Conservation (phyloP, 1,140 invertebrate genomes). For the Brachionus koreanus region DNA sequence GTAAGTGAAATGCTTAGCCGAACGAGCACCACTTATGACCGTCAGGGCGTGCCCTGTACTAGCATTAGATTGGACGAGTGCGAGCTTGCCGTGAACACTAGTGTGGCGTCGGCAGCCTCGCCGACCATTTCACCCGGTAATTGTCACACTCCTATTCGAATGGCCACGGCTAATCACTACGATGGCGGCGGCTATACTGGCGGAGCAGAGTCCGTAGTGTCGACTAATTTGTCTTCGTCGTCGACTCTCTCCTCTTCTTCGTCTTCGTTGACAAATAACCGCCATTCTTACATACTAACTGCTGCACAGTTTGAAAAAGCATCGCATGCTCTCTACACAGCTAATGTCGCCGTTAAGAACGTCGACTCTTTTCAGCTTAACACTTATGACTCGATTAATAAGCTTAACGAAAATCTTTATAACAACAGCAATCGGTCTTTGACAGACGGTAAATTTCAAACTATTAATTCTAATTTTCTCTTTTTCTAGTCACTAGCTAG, state of each 20-base stretch:
- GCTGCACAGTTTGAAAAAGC: background rate
- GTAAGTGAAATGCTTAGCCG: background rate
- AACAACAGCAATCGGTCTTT: constrained; percentile 31
- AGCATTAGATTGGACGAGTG: background rate
- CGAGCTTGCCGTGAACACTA: background rate
- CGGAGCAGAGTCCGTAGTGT: constrained; percentile 12
- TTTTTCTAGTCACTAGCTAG: no score
- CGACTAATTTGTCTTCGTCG: constrained; percentile 22
- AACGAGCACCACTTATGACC: background rate
- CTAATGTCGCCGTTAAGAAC: background rate
- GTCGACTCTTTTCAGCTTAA: background rate
- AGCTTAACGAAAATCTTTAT: background rate
- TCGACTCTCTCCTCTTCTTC: constrained; percentile 27
- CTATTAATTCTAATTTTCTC: no score
- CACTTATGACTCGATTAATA: background rate
- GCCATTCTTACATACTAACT: constrained; percentile 13
- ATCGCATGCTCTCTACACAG: background rate
- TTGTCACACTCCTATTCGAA: background rate
- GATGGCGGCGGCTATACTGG: background rate
- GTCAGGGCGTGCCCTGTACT: background rate
- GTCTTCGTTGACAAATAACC: background rate
- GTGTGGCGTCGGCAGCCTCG: background rate
- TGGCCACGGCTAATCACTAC: background rate
- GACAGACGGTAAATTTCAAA: constrained; percentile 19
- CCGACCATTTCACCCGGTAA: constrained; percentile 11